Conservation (phyloP, 2,888 invertebrate species). For the Hipparchia semele region DNA sequence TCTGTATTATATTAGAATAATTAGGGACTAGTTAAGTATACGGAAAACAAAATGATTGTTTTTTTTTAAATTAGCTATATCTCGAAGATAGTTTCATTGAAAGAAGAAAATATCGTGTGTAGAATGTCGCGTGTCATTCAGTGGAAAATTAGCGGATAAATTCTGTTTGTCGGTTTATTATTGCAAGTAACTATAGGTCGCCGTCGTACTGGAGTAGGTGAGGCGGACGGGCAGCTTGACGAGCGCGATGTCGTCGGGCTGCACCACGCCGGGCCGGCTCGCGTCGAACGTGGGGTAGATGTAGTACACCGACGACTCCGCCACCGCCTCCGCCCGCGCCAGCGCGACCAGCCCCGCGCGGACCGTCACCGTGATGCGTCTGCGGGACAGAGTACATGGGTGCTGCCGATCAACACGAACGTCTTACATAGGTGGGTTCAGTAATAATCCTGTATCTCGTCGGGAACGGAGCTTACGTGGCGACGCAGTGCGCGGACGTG, state of each 20-base stretch:
- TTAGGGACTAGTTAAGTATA: too few relatives aligned
- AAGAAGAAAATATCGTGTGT: too few relatives aligned
- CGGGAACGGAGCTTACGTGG: slow-evolving; percentile 51
- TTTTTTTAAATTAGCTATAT: too few relatives aligned
- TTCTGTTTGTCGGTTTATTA: too few relatives aligned
- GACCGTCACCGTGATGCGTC: slow-evolving; percentile 57
- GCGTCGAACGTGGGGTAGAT: slow-evolving; percentile 63
- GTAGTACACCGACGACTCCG: slow-evolving; percentile 59
- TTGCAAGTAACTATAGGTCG: neutral
- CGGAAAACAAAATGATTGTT: too few relatives aligned
- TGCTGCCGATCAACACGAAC: too few relatives aligned
- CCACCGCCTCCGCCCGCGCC: slow-evolving; percentile 54
- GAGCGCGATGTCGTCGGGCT: slow-evolving; percentile 65
- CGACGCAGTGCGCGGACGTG: slow-evolving; percentile 71
- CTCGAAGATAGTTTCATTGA: too few relatives aligned
- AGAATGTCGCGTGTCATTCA: too few relatives aligned
- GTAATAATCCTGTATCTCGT: too few relatives aligned
- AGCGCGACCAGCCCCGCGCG: slow-evolving; percentile 62
- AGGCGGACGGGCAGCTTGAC: slow-evolving; percentile 52
- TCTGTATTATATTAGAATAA: too few relatives aligned
- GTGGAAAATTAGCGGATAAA: too few relatives aligned
- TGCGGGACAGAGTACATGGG: slow-evolving; percentile 37
- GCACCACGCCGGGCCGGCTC: slow-evolving; percentile 50
- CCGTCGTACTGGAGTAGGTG: slow-evolving; percentile 54
- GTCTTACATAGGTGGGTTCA: too few relatives aligned